phyloP scores from a whole-genome alignment of 2,888 invertebrate species.

The Diarsia rubi region DNA sequence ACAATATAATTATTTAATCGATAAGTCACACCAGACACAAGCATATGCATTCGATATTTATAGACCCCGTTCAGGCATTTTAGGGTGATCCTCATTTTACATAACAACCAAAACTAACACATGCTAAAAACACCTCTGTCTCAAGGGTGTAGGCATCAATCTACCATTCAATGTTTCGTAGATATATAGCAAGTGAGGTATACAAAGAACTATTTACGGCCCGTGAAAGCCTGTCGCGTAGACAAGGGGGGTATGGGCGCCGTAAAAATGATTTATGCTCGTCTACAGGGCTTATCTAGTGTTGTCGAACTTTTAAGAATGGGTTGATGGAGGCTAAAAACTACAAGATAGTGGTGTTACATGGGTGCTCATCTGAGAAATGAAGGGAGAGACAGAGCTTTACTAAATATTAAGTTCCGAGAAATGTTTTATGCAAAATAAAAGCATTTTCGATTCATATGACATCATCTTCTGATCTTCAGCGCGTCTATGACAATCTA shows the following conservation, averaged over 20 bases:
- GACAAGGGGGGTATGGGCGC: conserved; percentile 81
- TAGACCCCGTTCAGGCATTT: conserved; percentile 85
- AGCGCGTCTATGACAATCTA: too few relatives aligned
- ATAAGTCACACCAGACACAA: conserved; percentile 70
- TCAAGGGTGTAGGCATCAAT: conserved; percentile 48
- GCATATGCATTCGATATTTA: conserved; percentile 83
- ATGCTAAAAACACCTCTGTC: conserved; percentile 67
- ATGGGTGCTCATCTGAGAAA: conserved; percentile 5
- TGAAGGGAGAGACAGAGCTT: neutral
- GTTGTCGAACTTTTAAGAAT: conserved; percentile 81
- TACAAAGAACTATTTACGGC: conserved; percentile 85
- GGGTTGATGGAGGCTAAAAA: conserved; percentile 78
- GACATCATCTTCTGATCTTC: too few relatives aligned
- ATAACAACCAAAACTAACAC: conserved; percentile 47
- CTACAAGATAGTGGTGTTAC: conserved; percentile 68
- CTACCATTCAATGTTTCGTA: conserved; percentile 50
- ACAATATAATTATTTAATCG: conserved; percentile 65
- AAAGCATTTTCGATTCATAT: too few relatives aligned
- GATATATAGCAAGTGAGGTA: conserved; percentile 79
- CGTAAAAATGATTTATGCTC: conserved; percentile 89
- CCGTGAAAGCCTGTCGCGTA: conserved; percentile 87
- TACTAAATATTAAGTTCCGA: too few relatives aligned
- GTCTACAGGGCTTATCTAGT: conserved; percentile 83
- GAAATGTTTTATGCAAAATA: too few relatives aligned
- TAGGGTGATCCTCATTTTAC: conserved; percentile 73